Evolutionary conservation across 2,888 invertebrate genomes (phyloP).

Genomic region (Neocrepidodera transversa): DNA sequence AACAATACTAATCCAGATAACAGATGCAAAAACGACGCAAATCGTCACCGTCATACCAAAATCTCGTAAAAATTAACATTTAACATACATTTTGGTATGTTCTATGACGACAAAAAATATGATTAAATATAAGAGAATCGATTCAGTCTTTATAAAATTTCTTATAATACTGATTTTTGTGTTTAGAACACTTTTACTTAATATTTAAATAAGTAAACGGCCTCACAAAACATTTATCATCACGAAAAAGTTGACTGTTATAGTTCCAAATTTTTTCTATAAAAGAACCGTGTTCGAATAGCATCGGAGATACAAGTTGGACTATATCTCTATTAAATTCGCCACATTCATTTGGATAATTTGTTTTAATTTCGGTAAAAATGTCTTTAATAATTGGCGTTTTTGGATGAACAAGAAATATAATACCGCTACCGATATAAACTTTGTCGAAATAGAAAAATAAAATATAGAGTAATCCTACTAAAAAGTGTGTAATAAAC

Average conservation of each 20-base stretch:
- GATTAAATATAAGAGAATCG: too few relatives aligned
- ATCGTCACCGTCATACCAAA: too few relatives aligned
- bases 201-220: neutral
- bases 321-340: slow-evolving; percentile 42
- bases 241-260: slow-evolving; percentile 39
- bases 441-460: slow-evolving; percentile 46
- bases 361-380: slow-evolving; percentile 38
- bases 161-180: too few relatives aligned
- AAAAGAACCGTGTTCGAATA: slow-evolving; percentile 34
- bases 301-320: slow-evolving; percentile 40
- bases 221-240: slow-evolving; percentile 22
- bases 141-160: too few relatives aligned
- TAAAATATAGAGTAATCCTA: slow-evolving; percentile 52
- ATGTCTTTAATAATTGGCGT: slow-evolving; percentile 20
- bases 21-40: too few relatives aligned
- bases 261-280: slow-evolving; percentile 41
- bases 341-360: too few relatives aligned
- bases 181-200: neutral
- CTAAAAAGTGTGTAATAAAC: slow-evolving; percentile 54
- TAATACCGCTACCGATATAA: slow-evolving; percentile 43
- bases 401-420: slow-evolving; percentile 38
- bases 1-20: too few relatives aligned
- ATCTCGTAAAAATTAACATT: too few relatives aligned
- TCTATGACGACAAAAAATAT: too few relatives aligned
- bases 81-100: too few relatives aligned